Evolutionary conservation across 2,113 vertebrate species (phyloP).

Genomic region (Raja brachyura): DNA sequence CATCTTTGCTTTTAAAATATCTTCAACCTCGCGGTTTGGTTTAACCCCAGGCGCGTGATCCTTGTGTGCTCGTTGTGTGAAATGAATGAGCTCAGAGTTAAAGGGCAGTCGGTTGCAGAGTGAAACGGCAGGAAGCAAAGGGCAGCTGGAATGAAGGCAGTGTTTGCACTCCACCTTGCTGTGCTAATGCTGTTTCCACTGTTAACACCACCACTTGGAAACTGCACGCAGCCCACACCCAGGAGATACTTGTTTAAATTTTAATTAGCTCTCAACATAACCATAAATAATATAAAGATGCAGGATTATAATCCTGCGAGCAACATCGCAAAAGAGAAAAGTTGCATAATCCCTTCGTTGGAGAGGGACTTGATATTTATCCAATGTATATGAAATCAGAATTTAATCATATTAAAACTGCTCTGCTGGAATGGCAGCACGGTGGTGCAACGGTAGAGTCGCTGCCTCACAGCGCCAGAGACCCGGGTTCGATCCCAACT

Average conservation of each 20-base stretch:
- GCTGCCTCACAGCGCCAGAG: too few relatives aligned
- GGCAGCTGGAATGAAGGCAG: not conserved
- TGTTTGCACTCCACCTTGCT: not conserved
- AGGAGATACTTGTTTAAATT: conserved; percentile 20
- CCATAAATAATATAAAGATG: conserved; percentile 34
- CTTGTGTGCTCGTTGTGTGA: not conserved
- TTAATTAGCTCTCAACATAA: conserved; percentile 31
- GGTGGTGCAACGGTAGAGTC: too few relatives aligned
- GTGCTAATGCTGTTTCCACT: not conserved
- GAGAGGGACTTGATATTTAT: not conserved
- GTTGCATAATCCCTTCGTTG: conserved; percentile 14
- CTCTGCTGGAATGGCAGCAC: not conserved
- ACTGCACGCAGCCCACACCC: not conserved
- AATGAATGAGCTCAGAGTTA: conserved; percentile 1
- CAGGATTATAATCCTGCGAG: conserved; percentile 15
- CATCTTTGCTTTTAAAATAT: not conserved
- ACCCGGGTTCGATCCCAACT: too few relatives aligned
- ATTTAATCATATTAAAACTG: not conserved
- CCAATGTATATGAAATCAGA: not conserved
- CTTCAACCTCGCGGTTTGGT: not conserved
- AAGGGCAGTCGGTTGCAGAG: not conserved
- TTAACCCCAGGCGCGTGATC: not conserved
- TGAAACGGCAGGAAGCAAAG: not conserved
- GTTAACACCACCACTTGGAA: not conserved
- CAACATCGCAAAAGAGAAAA: not conserved